A percentile compares a stretch with the other conserved stretches of the same genome.
Conservation (phyloP, 2,888 invertebrate species). For the Dasysyrphus albostriatus region DNA sequence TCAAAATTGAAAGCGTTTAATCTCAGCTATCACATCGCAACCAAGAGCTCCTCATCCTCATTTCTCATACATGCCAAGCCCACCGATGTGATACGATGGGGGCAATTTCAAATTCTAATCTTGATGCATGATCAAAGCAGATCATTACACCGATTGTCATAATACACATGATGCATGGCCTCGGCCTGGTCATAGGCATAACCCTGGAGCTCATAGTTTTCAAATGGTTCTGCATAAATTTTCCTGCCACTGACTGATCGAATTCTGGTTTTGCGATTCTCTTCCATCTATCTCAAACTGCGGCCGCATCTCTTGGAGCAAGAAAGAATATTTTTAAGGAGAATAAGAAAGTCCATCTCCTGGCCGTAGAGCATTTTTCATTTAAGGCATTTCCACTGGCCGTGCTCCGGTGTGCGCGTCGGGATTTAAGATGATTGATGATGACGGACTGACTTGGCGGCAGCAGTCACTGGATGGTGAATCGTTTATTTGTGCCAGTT, state of each 20-base stretch:
- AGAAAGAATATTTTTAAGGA: not conserved
- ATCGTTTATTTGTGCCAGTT: slow-evolving; percentile 69
- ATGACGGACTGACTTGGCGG: slow-evolving; percentile 60
- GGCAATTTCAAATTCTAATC: slow-evolving; percentile 54
- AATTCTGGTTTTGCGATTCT: slow-evolving; percentile 58
- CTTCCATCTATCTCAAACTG: not conserved
- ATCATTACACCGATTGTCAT: slow-evolving; percentile 75
- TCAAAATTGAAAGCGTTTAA: slow-evolving; percentile 62
- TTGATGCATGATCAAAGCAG: slow-evolving; percentile 71
- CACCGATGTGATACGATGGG: slow-evolving; percentile 37
- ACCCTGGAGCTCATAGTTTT: slow-evolving; percentile 39
- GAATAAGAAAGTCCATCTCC: slow-evolving; percentile 59
- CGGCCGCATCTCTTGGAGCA: not conserved
- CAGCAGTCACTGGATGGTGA: slow-evolving; percentile 46
- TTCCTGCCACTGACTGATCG: slow-evolving; percentile 71
- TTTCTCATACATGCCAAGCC: slow-evolving; percentile 35
- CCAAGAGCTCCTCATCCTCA: not conserved
- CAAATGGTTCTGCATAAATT: slow-evolving; percentile 71
- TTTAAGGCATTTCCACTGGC: slow-evolving; percentile 16
- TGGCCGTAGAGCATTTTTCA: slow-evolving; percentile 38
- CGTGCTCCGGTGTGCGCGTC: slow-evolving; percentile 22
- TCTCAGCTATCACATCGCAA: slow-evolving; percentile 25
- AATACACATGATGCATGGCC: slow-evolving; percentile 72
- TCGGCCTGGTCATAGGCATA: slow-evolving; percentile 52
- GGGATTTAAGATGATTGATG: slow-evolving; percentile 66